phyloP scores from a whole-genome alignment of 2,797 vertebrate species.

The Pelodytes ibericus region DNA sequence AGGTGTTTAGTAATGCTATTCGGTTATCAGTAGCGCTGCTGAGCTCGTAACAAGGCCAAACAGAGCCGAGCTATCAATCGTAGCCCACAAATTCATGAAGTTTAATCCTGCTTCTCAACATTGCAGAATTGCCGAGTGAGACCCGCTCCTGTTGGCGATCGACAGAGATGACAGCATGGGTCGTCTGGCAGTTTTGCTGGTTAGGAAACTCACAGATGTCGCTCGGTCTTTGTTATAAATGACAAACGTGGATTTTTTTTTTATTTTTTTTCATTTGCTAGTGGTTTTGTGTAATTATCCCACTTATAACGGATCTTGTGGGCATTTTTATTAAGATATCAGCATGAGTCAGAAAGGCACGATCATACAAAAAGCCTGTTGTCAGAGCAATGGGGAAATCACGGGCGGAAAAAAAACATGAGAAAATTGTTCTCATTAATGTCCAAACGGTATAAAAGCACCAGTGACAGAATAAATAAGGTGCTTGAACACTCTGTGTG shows the following conservation, averaged over 20 bases:
- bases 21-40: not conserved
- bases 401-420: constrained; percentile 42
- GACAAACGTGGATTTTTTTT: constrained; percentile 45
- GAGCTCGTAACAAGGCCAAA: constrained; percentile 17
- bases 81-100: constrained; percentile 44
- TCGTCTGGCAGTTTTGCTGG: constrained; percentile 12
- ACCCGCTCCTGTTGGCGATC: constrained; percentile 30
- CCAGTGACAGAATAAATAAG: constrained; percentile 48
- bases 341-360: constrained; percentile 43
- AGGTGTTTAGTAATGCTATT: constrained; percentile 18
- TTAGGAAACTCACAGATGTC: constrained; percentile 33
- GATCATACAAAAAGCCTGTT: constrained; percentile 42
- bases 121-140: constrained; percentile 34
- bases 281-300: constrained; percentile 50
- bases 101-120: constrained; percentile 43
- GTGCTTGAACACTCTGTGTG: constrained; percentile 24
- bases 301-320: constrained; percentile 49
- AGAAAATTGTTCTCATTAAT: constrained; percentile 55
- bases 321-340: constrained; percentile 55
- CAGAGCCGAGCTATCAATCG: constrained; percentile 40
- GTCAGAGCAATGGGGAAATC: constrained; percentile 47
- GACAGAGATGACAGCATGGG: constrained; percentile 34
- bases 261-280: constrained; percentile 49
- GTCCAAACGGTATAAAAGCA: constrained; percentile 50
- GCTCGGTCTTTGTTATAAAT: constrained; percentile 48